Evolutionary conservation across 1,140 invertebrate species (phyloP).

Genomic region (Ctenoplectra terminalis): DNA sequence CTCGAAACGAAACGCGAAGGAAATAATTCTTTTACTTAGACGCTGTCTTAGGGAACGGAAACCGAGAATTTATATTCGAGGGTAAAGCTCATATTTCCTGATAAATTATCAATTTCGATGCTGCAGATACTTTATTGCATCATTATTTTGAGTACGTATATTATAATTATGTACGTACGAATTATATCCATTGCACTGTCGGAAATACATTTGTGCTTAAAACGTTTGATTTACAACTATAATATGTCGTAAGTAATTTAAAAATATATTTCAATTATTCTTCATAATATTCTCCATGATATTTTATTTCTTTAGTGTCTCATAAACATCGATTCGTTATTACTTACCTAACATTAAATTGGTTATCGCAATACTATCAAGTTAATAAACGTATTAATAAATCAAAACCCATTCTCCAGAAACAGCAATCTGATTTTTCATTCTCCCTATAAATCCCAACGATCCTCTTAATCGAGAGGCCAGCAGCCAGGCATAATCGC

Average conservation of each 20-base stretch:
- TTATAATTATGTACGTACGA: not conserved
- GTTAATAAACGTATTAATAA: not conserved
- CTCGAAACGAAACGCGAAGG: constrained; percentile 29
- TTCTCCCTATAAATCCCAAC: not conserved
- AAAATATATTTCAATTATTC: not conserved
- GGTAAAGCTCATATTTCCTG: not conserved
- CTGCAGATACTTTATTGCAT: not conserved
- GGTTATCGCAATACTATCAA: not conserved
- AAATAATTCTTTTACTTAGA: constrained; percentile 42
- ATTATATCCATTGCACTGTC: too few relatives aligned
- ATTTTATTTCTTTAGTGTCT: too few relatives aligned
- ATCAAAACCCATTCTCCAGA: not conserved
- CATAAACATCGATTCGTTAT: too few relatives aligned
- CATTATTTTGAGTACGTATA: not conserved
- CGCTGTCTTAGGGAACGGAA: not conserved
- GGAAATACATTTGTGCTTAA: too few relatives aligned
- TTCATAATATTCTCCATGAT: too few relatives aligned
- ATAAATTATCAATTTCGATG: constrained; percentile 34
- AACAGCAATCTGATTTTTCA: constrained; percentile 6
- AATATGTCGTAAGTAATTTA: not conserved
- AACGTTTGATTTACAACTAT: too few relatives aligned
- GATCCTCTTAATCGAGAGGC: constrained; percentile 8
- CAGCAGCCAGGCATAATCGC: constrained; percentile 1
- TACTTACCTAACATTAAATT: not conserved
- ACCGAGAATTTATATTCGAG: constrained; percentile 33